phyloP scores from a whole-genome alignment of 2,113 vertebrate species.

The Centrocercus urophasianus region DNA sequence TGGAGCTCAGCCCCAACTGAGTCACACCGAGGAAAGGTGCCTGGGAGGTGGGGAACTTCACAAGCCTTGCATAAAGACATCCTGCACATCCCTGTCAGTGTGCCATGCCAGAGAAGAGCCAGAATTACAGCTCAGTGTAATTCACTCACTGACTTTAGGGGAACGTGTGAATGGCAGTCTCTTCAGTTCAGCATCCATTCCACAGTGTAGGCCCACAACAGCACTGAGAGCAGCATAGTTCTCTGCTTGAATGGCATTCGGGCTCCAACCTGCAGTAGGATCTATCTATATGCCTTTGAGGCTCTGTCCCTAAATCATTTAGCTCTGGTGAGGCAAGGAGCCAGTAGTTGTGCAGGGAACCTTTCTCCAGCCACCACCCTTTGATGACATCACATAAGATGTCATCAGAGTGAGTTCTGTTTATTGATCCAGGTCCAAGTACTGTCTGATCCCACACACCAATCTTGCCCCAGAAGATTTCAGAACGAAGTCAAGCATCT shows the following conservation, averaged over 20 bases:
- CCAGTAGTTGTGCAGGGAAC: neutral
- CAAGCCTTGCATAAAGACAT: constrained; percentile 18
- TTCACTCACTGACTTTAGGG: neutral
- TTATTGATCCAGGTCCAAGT: neutral
- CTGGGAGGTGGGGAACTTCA: constrained; percentile 19
- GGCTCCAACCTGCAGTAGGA: neutral
- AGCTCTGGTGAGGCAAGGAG: neutral
- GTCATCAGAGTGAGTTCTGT: neutral
- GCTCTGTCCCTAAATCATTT: neutral
- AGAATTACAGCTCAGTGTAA: neutral
- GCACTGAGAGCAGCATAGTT: neutral
- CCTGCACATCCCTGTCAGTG: neutral
- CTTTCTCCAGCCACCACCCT: neutral
- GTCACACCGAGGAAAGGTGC: constrained; percentile 15
- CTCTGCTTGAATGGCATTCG: neutral
- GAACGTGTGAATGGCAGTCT: neutral
- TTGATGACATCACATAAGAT: neutral
- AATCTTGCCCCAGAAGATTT: neutral
- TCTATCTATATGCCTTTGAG: neutral
- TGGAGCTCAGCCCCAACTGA: constrained; percentile 23
- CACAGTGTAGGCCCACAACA: neutral
- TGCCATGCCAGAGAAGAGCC: neutral
- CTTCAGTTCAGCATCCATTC: neutral
- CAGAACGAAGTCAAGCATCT: constrained; percentile 6
- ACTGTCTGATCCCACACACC: neutral